These are phyloP conservation scores for Pteropus rufus DNA, from an alignment of 2,797 vertebrate genomes.

Conservation along the genomic window DNA sequence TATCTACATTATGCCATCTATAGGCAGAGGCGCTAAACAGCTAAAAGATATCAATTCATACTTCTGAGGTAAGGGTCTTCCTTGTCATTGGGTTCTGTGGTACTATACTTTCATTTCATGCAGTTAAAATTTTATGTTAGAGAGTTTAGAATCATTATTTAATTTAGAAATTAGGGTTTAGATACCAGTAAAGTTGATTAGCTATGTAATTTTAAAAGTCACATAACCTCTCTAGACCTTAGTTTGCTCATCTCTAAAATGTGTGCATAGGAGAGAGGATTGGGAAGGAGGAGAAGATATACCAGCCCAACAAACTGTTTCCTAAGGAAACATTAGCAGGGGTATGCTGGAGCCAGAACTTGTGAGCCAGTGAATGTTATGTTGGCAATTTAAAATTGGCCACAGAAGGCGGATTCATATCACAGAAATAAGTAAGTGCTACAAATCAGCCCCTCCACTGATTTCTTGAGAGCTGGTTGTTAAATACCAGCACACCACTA, in stretches of 20 bases:
- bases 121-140: not conserved
- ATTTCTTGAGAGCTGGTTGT: not conserved
- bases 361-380: not conserved
- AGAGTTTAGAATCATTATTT: not conserved
- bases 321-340: not conserved
- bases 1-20: not conserved
- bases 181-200: not conserved
- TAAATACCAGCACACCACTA: not conserved
- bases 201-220: not conserved
- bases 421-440: not conserved
- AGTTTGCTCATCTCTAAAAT: not conserved
- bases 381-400: not conserved
- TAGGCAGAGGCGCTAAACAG: not conserved
- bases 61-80: not conserved
- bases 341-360: not conserved
- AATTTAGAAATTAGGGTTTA: conserved; percentile 12
- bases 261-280: not conserved
- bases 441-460: not conserved
- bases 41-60: not conserved
- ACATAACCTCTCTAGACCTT: not conserved
- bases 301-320: not conserved
- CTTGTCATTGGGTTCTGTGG: not conserved
- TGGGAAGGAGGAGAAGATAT: not conserved
- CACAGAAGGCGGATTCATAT: not conserved
- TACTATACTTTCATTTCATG: not conserved